Conservation (phyloP, 1,140 invertebrate genomes). For the Manduca sexta region DNA sequence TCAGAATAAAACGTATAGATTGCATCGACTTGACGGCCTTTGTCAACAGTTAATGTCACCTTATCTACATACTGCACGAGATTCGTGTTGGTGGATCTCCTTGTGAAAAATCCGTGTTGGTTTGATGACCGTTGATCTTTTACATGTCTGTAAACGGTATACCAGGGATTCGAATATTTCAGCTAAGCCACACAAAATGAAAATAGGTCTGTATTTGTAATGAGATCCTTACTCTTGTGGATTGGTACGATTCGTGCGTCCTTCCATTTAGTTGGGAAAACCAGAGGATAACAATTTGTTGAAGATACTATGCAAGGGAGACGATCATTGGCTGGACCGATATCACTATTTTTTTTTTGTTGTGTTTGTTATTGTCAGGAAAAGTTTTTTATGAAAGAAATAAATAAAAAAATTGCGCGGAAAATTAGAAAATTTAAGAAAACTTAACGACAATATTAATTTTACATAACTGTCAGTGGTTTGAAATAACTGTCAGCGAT, state of each 20-base stretch:
- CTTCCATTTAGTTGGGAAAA: conserved; percentile 14
- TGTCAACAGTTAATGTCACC: conserved; percentile 3
- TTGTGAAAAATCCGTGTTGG: background rate
- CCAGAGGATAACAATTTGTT: conserved; percentile 10
- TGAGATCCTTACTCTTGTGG: conserved; percentile 5
- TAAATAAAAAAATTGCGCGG: no score
- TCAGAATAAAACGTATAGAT: no score
- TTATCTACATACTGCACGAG: conserved; percentile 7
- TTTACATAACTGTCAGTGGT: no score
- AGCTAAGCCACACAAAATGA: conserved; percentile 7
- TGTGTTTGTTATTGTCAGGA: no score
- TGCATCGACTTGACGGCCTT: conserved; percentile 7
- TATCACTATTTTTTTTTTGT: no score
- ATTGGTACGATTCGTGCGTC: conserved; percentile 13
- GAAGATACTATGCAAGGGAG: conserved; percentile 9
- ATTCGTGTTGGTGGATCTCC: conserved; percentile 4
- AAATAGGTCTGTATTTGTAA: conserved; percentile 18
- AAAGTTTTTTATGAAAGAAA: no score
- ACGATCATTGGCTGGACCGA: background rate
- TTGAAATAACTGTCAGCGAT: no score
- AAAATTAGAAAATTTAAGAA: no score
- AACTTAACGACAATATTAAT: no score
- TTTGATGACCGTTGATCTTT: background rate
- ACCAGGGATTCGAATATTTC: conserved; percentile 15
- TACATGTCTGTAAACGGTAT: conserved; percentile 6